A percentile compares a stretch with the other conserved stretches of the same genome.
Evolutionary conservation across 2,888 invertebrate species (phyloP).

Genomic region (Craniophora ligustri): DNA sequence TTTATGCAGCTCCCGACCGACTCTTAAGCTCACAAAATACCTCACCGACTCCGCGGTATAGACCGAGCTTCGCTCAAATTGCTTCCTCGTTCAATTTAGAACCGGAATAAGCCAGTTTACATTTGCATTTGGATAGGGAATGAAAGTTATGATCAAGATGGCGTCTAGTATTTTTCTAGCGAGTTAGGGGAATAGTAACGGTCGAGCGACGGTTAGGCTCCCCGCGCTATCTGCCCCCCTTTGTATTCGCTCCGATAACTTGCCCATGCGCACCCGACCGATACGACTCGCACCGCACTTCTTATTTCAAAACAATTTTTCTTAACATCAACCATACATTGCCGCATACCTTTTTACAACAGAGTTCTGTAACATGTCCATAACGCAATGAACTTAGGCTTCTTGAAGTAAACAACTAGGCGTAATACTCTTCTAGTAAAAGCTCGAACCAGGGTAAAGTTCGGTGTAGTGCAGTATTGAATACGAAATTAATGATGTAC

Average conservation of each 20-base stretch:
- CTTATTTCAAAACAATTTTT: constrained; percentile 83
- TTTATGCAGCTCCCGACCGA: constrained; percentile 67
- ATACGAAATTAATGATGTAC: constrained; percentile 79
- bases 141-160: constrained; percentile 75
- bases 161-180: constrained; percentile 86
- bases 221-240: constrained; percentile 88
- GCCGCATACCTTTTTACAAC: constrained; percentile 67
- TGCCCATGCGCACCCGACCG: constrained; percentile 88
- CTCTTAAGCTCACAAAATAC: constrained; percentile 68
- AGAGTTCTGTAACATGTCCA: constrained; percentile 58
- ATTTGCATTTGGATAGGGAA: constrained; percentile 69
- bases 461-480: constrained; percentile 71
- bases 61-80: constrained; percentile 60
- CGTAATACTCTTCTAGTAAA: constrained; percentile 36
- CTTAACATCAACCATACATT: constrained; percentile 76
- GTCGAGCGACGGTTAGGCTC: constrained; percentile 87
- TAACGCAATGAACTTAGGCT: constrained; percentile 71
- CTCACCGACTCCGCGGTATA: constrained; percentile 56
- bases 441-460: constrained; percentile 72
- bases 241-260: constrained; percentile 89
- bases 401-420: constrained; percentile 32
- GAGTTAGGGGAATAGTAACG: constrained; percentile 87
- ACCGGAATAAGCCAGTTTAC: constrained; percentile 66
- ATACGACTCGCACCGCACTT: constrained; percentile 82
- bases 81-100: constrained; percentile 78